Evolutionary conservation across 2,888 invertebrate genomes (phyloP).

Genomic region (Tromatobia lineatoria): DNA sequence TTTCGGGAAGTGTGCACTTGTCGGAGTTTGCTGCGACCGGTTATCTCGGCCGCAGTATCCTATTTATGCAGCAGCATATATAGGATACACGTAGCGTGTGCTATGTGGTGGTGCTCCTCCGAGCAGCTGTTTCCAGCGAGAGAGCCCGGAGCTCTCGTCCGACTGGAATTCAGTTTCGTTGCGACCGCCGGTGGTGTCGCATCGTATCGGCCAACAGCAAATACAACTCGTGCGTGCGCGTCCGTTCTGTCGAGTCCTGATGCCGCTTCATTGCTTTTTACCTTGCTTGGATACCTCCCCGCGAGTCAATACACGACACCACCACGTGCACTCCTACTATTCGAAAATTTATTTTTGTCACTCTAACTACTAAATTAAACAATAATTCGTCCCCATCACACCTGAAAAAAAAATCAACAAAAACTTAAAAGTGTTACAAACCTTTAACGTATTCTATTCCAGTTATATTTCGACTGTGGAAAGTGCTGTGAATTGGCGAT

Average conservation of each 20-base stretch:
- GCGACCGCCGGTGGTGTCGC: constrained; percentile 72
- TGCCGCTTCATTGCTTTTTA: constrained; percentile 26
- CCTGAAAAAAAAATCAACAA: background rate
- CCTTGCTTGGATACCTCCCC: background rate
- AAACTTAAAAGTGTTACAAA: background rate
- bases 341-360: background rate
- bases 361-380: background rate
- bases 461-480: background rate
- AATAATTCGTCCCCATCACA: background rate
- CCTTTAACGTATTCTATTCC: background rate
- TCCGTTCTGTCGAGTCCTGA: background rate
- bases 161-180: constrained; percentile 69
- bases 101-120: constrained; percentile 37
- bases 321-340: constrained; percentile 35
- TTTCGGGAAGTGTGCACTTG: constrained; percentile 5
- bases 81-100: constrained; percentile 24
- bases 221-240: background rate
- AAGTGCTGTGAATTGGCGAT: background rate
- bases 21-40: constrained; percentile 22
- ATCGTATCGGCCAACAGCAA: constrained; percentile 48
- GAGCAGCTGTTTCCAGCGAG: constrained; percentile 64
- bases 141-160: constrained; percentile 52
- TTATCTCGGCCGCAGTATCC: background rate
- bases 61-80: background rate
- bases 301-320: background rate